Evolutionary conservation across 2,113 vertebrate species (phyloP), one percentile per base, ranked within the genome.

Genomic region (Periophthalmus modestus): DNA sequence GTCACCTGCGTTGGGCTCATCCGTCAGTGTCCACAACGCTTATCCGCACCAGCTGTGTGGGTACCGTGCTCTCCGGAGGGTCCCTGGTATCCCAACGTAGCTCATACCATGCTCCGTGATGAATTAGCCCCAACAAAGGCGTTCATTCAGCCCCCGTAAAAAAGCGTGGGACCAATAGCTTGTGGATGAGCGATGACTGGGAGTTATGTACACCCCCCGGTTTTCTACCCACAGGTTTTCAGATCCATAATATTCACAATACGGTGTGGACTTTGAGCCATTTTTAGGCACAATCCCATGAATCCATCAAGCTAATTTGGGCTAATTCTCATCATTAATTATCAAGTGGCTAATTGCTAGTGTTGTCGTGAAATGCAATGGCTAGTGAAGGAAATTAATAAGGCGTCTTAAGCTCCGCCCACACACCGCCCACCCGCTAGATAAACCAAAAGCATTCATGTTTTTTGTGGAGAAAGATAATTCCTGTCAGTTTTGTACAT

Each of bases 1-100:
- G 71, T 74, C 87, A 88, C 87, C 87, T 86, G 87, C 82, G 83
- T 59, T 65, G 71, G 79, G 78, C 85, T 79, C 79, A 83, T 89
- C 80, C 81, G 84, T 85, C 84, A 83, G 74, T 85, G 84, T 85
- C 87, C 77, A 4, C 1, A 61, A 21, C 23, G 74, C 81, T 85
- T 76, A 85, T 72, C 73, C 82, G 78, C 52, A 82, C 78, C 87
- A 85, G 87, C 82, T 89, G 87, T 82, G 85, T 78, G 50, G 77
- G 2, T 65, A 34, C 24, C 19, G 36, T 4, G 75, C 65, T 3
- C 78, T 71, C 78, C 48, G 81, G 82, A 87, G 85, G 77, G 65
- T 78, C 75, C 52, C n/a, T 28, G 70, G 73, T 68, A 79, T 15
- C 66, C 77, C 79, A 69, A 73, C 72, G 68, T 80, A 73, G 61